phyloP scores from a whole-genome alignment of 1,140 invertebrate genomes.

The Ostrea edulis region DNA sequence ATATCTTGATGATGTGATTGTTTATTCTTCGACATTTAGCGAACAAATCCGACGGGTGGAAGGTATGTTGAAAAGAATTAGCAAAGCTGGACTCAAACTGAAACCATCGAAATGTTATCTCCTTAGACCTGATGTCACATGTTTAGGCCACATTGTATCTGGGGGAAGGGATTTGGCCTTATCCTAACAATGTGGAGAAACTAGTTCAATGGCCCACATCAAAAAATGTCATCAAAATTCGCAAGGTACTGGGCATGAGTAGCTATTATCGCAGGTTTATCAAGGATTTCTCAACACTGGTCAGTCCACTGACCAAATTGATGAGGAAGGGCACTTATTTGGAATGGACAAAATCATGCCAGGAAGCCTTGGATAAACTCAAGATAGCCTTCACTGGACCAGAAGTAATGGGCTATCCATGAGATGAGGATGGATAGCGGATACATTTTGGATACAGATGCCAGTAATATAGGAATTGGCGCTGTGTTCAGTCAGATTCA shows the following conservation, averaged over 20 bases:
- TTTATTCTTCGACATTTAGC: conserved; percentile 44
- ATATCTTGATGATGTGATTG: conserved; percentile 62
- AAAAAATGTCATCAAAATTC: conserved; percentile 50
- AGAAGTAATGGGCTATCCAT: conserved; percentile 57
- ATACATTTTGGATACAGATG: conserved; percentile 70
- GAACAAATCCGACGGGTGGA: conserved; percentile 40
- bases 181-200: conserved; percentile 50
- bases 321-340: conserved; percentile 53
- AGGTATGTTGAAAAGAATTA: conserved; percentile 46
- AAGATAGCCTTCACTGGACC: conserved; percentile 54
- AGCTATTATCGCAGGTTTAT: conserved; percentile 60
- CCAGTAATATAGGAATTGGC: conserved; percentile 64
- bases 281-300: conserved; percentile 54
- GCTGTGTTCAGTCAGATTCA: conserved; percentile 68
- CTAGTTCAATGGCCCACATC: conserved; percentile 54
- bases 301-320: conserved; percentile 53
- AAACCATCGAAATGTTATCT: conserved; percentile 50
- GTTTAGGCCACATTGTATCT: conserved; percentile 56
- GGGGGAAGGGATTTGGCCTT: conserved; percentile 22
- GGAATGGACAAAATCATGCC: conserved; percentile 53
- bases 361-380: conserved; percentile 57
- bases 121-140: conserved; percentile 60
- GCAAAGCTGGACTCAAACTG: conserved; percentile 51
- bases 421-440: conserved; percentile 48
- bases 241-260: conserved; percentile 57